phyloP scores from a whole-genome alignment of 2,797 vertebrate species.

The Hypotaenidia philippensis region DNA sequence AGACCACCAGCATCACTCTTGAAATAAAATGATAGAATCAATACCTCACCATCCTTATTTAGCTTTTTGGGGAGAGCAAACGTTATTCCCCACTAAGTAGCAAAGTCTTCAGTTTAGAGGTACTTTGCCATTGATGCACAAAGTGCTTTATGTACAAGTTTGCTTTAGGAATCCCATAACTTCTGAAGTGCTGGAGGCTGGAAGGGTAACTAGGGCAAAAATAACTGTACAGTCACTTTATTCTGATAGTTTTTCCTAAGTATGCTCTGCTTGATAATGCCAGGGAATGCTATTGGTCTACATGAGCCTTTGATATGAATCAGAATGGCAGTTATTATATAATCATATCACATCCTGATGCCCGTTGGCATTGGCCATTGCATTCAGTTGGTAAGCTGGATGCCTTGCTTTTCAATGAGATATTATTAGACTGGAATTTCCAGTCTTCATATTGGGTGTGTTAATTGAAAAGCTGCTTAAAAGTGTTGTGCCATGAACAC shows the following conservation, averaged over 20 bases:
- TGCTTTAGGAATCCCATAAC: neutral
- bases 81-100: neutral
- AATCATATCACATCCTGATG: neutral
- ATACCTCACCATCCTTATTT: neutral
- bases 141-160: neutral
- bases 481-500: neutral
- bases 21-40: conserved; percentile 9
- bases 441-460: neutral
- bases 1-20: neutral
- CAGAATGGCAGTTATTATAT: neutral
- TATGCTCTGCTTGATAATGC: neutral
- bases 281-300: neutral
- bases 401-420: neutral
- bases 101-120: neutral
- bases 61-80: neutral
- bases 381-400: neutral
- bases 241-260: neutral
- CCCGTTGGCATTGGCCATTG: neutral
- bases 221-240: neutral
- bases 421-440: neutral
- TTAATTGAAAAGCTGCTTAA: neutral
- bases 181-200: neutral
- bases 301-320: neutral
- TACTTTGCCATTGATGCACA: neutral
- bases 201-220: neutral